Percentiles rank a stretch among this genome's conserved stretches.
Conservation (phyloP, 2,888 invertebrate genomes). For the Xestoiulus laeticollis region DNA sequence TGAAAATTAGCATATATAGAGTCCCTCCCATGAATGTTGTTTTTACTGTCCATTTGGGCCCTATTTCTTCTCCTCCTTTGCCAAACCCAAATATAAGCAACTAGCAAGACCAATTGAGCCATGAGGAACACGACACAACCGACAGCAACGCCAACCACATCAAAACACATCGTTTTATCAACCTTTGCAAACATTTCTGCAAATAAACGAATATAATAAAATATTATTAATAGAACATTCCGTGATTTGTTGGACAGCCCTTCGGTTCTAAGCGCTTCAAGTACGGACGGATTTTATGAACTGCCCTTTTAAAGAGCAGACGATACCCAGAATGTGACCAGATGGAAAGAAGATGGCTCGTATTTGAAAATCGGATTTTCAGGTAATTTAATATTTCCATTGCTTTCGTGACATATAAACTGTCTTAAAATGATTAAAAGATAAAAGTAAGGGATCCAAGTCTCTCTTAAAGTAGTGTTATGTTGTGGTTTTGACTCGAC, state of each 20-base stretch:
- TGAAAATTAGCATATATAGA: constrained; percentile 45
- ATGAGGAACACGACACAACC: constrained; percentile 86
- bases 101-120: constrained; percentile 85
- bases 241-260: background rate
- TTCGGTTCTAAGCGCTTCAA: background rate
- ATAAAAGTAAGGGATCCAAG: background rate
- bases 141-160: constrained; percentile 81
- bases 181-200: constrained; percentile 55
- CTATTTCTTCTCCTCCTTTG: constrained; percentile 69
- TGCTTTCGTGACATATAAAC: background rate
- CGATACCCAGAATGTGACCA: background rate
- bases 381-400: background rate
- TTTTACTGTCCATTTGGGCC: background rate
- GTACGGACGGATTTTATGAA: background rate
- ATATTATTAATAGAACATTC: background rate
- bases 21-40: constrained; percentile 16
- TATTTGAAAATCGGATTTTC: background rate
- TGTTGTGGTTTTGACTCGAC: background rate
- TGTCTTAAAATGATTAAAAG: background rate
- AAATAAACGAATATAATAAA: constrained; percentile 54
- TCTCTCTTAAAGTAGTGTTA: background rate
- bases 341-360: background rate
- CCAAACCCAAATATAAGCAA: constrained; percentile 89
- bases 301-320: background rate
- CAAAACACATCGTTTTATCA: constrained; percentile 71